These are phyloP conservation scores for Coranthus polyacanthus DNA, from an alignment of 2,797 vertebrate genomes.

Conservation along the genomic window DNA sequence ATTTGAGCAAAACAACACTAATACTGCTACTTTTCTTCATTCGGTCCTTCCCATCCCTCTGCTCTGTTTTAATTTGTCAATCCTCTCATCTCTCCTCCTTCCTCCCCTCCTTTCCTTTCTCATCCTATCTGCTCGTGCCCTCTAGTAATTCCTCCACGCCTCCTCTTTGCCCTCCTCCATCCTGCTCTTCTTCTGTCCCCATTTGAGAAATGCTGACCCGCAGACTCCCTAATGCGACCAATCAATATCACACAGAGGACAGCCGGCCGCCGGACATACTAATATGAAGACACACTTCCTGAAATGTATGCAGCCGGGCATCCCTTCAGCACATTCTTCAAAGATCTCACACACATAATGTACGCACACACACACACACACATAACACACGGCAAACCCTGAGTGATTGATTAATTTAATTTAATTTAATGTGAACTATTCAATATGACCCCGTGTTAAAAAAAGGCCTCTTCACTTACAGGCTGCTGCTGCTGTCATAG, in stretches of 20 bases:
- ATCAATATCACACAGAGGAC: conserved; percentile 79
- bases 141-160: conserved; percentile 36
- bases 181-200: conserved; percentile 48
- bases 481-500: conserved; percentile 65
- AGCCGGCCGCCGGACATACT: conserved; percentile 61
- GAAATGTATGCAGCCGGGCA: conserved; percentile 43
- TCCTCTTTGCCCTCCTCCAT: conserved; percentile 42
- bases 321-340: conserved; percentile 24
- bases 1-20: conserved; percentile 18
- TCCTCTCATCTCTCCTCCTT: conserved; percentile 9
- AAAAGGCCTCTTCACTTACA: conserved; percentile 65
- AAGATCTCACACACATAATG: conserved; percentile 4
- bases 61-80: conserved; percentile 31
- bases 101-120: background rate
- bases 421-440: conserved; percentile 58
- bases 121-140: conserved; percentile 25
- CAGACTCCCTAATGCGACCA: conserved; percentile 70
- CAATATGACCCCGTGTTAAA: conserved; percentile 62
- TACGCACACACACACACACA: conserved; percentile 1
- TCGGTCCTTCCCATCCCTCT: conserved; percentile 17
- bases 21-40: conserved; percentile 10
- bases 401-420: conserved; percentile 68
- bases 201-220: conserved; percentile 75
- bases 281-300: conserved; percentile 67
- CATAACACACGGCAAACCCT: conserved; percentile 18